A percentile compares a stretch with the other conserved stretches of the same genome.
Evolutionary conservation across 1,140 invertebrate genomes (phyloP).

Genomic region (Centruroides sculpturatus): DNA sequence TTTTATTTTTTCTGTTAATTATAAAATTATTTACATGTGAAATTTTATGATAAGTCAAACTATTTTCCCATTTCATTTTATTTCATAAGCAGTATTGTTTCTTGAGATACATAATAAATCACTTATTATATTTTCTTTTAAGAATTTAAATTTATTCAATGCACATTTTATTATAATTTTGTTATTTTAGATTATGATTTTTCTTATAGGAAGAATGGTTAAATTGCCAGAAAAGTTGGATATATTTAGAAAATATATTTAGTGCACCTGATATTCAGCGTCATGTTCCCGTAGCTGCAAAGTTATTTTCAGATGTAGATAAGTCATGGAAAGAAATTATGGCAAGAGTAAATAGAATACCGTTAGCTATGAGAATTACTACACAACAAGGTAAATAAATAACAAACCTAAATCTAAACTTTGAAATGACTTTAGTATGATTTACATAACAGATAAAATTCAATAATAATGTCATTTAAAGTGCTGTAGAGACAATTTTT

Average conservation of each 20-base stretch:
- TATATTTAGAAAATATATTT: constrained; percentile 74
- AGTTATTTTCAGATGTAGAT: constrained; percentile 66
- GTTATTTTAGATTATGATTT: not conserved
- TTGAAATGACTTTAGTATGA: no score
- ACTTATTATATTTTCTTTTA: constrained; percentile 19
- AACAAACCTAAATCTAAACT: no score
- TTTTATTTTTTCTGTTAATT: no score
- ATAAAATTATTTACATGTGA: no score
- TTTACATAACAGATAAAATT: no score
- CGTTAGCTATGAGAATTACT: constrained; percentile 25
- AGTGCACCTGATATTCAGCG: constrained; percentile 74
- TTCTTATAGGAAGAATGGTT: constrained; percentile 57
- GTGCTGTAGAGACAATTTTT: no score
- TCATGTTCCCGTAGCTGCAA: constrained; percentile 66
- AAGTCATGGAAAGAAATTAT: constrained; percentile 78
- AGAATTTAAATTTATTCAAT: not conserved
- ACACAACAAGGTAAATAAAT: constrained; percentile 44
- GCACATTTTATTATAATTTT: not conserved
- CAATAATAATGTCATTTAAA: no score
- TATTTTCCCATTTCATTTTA: no score
- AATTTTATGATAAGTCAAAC: no score
- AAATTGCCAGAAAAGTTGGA: constrained; percentile 59
- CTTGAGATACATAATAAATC: no score
- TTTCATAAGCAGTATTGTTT: no score
- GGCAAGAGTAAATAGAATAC: constrained; percentile 49